Evolutionary conservation across 2,888 invertebrate species (phyloP), one percentile per base, ranked within the genome.

Genomic region (Caradrina clavipalpis): DNA sequence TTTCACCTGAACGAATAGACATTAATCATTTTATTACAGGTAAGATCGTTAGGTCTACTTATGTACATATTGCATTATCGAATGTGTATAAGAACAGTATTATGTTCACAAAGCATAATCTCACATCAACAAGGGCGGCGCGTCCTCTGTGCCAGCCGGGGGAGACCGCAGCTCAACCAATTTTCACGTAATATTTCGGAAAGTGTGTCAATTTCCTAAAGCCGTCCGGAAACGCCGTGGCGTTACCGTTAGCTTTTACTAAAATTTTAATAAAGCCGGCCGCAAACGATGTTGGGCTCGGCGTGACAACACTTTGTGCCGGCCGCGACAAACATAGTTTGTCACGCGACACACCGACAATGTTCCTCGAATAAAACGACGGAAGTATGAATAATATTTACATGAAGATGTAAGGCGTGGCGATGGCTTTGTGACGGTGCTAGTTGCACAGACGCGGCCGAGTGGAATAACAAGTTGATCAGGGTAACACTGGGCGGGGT

Each of bases 121-220:
- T 42, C 13, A 11, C 54, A n/a, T 10, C 22, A 31, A 39, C 45
- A 19, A n/a, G 10, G 11, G 2, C 10, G 59, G 47, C 35, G 8
- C n/a, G 15, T 45, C 13, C 59, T 53, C 19, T 50, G 47, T 45
- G 11, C 10, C 26, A 60, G 49, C 50, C 21, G 11, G 68, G 54
- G 17, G 73, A 68, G 15, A 64, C 73, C 51, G 50, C 42, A 49
- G 49, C 61, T 55, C 49, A 42, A 79, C 56, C 50, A 58, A 80
- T 80, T 61, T 76, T 19, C 70, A 61, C 64, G 26, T 77, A 53
- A 76, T 65, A 64, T 77, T 71, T 71, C 3, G 31, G 31, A 59
- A 72, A 81, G 60, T 73, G 69, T 84, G 82, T 74, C 77, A 77
- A 76, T 61, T 67, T 71, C 67, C 64, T 62, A 77, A 82, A 68